phyloP scores from a whole-genome alignment of 2,113 vertebrate species.

The Melierax canorus region DNA sequence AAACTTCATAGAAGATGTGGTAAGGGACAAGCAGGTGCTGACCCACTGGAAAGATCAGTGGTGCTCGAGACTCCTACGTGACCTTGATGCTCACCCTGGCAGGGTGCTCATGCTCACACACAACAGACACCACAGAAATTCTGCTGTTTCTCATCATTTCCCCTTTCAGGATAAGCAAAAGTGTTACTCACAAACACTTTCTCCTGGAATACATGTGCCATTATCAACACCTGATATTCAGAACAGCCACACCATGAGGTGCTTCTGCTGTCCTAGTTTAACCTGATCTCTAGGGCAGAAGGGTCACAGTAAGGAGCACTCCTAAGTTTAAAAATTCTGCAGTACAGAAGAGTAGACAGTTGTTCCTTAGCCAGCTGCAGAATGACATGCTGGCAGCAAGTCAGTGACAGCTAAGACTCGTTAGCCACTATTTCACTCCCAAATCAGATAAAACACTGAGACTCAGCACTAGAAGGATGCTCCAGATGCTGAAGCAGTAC shows the following conservation, averaged over 20 bases:
- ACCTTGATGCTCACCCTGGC: not conserved
- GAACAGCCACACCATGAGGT: not conserved
- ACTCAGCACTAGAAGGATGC: not conserved
- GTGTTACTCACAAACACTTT: not conserved
- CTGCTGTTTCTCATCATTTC: not conserved
- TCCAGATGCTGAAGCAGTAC: not conserved
- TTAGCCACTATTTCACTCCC: not conserved
- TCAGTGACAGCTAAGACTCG: not conserved
- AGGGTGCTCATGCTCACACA: not conserved
- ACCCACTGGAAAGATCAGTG: not conserved
- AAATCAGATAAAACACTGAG: not conserved
- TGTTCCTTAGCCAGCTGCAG: not conserved
- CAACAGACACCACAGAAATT: not conserved
- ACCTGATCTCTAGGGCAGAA: not conserved
- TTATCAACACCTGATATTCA: not conserved
- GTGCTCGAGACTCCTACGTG: not conserved
- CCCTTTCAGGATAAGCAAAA: not conserved
- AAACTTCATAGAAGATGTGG: not conserved
- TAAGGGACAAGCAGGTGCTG: not conserved
- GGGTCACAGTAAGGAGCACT: not conserved
- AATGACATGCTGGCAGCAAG: not conserved
- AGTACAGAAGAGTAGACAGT: not conserved
- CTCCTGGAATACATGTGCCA: not conserved
- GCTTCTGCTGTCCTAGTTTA: not conserved
- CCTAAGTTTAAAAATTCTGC: not conserved